Conservation (phyloP, 2,888 invertebrate species). For the Lasioglossum figueresi region DNA sequence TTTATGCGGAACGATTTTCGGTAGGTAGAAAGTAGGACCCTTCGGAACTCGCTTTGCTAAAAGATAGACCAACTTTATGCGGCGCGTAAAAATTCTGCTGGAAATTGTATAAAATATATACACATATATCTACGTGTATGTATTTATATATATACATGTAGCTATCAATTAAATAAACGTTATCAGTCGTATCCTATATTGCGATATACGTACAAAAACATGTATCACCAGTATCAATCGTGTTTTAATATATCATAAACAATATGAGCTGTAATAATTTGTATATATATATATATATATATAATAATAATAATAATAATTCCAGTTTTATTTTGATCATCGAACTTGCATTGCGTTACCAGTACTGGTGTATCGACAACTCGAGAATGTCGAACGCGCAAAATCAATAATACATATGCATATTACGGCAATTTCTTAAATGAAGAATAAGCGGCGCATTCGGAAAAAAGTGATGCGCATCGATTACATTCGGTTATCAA, state of each 20-base stretch:
- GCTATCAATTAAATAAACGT: neutral
- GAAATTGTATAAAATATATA: neutral
- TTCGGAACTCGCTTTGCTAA: neutral
- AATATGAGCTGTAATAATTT: constrained; percentile 9
- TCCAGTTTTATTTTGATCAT: neutral
- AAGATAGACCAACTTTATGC: neutral
- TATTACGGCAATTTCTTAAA: constrained; percentile 15
- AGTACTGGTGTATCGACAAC: constrained; percentile 1
- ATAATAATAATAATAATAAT: constrained; percentile 22
- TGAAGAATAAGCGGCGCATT: constrained; percentile 30
- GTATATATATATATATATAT: neutral
- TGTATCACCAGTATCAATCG: neutral
- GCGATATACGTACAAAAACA: neutral
- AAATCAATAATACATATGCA: constrained; percentile 40
- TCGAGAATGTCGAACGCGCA: constrained; percentile 2
- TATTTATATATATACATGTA: neutral
- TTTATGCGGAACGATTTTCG: constrained; percentile 7
- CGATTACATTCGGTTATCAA: constrained; percentile 44
- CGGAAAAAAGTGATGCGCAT: constrained; percentile 17
- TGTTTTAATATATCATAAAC: constrained; percentile 6
- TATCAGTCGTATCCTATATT: neutral
- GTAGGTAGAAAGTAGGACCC: neutral
- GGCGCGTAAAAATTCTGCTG: neutral
- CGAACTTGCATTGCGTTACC: neutral
- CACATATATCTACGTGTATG: neutral